Percentiles rank a stretch among this genome's conserved stretches.
These are phyloP conservation scores for Lepus europaeus DNA, from an alignment of 2,113 vertebrate species.

Conservation along the genomic window DNA sequence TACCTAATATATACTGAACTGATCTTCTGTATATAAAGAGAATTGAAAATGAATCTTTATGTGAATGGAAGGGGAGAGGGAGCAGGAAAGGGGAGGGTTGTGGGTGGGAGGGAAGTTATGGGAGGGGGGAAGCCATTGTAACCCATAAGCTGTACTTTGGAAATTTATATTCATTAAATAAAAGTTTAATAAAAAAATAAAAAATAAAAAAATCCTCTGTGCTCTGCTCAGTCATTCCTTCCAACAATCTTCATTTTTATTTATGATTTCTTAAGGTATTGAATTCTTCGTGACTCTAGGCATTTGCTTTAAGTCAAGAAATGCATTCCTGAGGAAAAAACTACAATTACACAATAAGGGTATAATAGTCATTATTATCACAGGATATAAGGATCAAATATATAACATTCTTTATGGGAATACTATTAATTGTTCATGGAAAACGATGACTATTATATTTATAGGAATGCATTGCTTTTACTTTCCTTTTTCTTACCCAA, in stretches of 20 bases:
- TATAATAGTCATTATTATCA: neutral
- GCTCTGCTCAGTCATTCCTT: neutral
- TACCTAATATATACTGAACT: too few relatives aligned
- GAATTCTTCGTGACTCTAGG: neutral
- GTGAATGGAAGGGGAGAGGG: too few relatives aligned
- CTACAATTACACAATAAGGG: neutral
- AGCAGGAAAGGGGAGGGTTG: too few relatives aligned
- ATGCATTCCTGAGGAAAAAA: neutral
- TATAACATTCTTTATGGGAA: neutral
- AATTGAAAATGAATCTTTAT: too few relatives aligned
- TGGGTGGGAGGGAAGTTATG: too few relatives aligned
- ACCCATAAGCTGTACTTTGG: too few relatives aligned
- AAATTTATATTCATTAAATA: too few relatives aligned
- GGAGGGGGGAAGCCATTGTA: too few relatives aligned
- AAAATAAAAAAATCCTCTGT: neutral
- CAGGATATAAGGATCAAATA: neutral
- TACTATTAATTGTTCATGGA: neutral
- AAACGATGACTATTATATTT: constrained; percentile 3
- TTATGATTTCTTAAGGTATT: neutral
- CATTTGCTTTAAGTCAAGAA: neutral
- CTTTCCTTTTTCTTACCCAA: neutral
- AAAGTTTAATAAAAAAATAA: too few relatives aligned
- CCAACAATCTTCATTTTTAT: neutral
- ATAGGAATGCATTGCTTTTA: neutral
- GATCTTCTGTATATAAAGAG: too few relatives aligned